Conservation (phyloP, 2,888 invertebrate species). For the Hyppa rectilinea region DNA sequence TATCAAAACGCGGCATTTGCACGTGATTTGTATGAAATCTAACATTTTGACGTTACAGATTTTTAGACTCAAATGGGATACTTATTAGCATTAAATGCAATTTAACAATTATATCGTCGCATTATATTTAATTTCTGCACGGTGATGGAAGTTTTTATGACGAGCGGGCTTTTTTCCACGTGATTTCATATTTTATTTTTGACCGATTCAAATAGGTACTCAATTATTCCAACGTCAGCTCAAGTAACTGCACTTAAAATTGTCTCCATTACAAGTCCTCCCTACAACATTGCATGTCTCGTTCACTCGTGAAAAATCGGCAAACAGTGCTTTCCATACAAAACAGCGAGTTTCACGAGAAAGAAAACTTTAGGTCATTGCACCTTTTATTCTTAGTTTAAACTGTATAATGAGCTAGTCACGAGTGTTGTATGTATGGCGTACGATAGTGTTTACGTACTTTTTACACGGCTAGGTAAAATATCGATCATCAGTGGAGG, state of each 20-base stretch:
- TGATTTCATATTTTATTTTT: too few relatives aligned
- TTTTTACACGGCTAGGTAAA: slow-evolving; percentile 75
- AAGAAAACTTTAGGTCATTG: slow-evolving; percentile 41
- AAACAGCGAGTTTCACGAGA: slow-evolving; percentile 40
- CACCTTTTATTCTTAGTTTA: slow-evolving; percentile 55
- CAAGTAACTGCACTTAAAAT: slow-evolving; percentile 14
- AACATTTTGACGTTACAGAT: too few relatives aligned
- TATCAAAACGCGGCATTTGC: too few relatives aligned
- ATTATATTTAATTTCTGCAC: too few relatives aligned
- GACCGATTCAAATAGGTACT: too few relatives aligned
- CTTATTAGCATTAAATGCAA: too few relatives aligned
- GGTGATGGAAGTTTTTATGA: too few relatives aligned
- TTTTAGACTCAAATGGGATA: too few relatives aligned
- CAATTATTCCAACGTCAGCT: slow-evolving; percentile 16
- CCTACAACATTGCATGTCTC: slow-evolving; percentile 34
- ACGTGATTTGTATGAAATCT: too few relatives aligned
- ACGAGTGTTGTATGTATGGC: slow-evolving; percentile 42
- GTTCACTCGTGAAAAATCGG: slow-evolving; percentile 49
- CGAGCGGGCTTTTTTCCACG: too few relatives aligned
- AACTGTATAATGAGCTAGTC: slow-evolving; percentile 43
- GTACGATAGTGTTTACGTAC: slow-evolving; percentile 55
- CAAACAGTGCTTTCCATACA: slow-evolving; percentile 50
- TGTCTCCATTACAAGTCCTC: slow-evolving; percentile 12
- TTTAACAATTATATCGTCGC: too few relatives aligned
- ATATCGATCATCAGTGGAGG: slow-evolving; percentile 81